Base-by-base conservation (phyloP, 2,888 invertebrate species). In the Linnaemya tessellans region DNA sequence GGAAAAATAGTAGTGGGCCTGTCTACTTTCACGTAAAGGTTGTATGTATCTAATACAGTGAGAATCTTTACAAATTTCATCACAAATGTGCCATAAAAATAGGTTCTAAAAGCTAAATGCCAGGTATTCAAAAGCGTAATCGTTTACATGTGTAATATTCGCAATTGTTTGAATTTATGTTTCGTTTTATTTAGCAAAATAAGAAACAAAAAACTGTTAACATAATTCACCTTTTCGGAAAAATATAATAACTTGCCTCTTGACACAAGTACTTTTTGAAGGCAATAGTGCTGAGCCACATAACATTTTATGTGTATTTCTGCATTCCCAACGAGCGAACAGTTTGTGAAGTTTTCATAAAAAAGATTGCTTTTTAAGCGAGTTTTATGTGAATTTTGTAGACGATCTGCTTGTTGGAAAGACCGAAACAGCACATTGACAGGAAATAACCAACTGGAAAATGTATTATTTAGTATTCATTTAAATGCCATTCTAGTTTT, bases 401-500 rank as follows among this genome's bases (percentile, higher is more conserved):
- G 2, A 35, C 9, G 11, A n/a, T 58, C n/a, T 58, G 15, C 5
- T 54, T 22, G 54, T 22, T 54, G 22, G 54, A 13, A 54, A 20
- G 10, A 22, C 7, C 20, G 7, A 22, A 54, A 22, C 22, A 54
- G 4, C 9, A 20, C 9, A 30, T 58, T 58, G 15, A 60, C 8
- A 49, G n/a, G 49, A 30, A 35, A 22, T 10, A 38, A 4, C 1
- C 35, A 64, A 64, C 51, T 38, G 9, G 3, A 11, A 43, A 71
- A 20, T 15, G 49, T 38, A 71, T 62, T 70, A 30, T 70, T 70
- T 62, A 64, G 43, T 54, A 20, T 64, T 54, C 41, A 68, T 68
- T 60, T 74, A 74, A 51, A 80, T 74, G 80, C 67, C 67, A 74
- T 51, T 67, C 49, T 18, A 60, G 41, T 60, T 41, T 74, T 74